Evolutionary conservation across 2,797 vertebrate genomes (phyloP).

Genomic region (Gambusia yucatana): DNA sequence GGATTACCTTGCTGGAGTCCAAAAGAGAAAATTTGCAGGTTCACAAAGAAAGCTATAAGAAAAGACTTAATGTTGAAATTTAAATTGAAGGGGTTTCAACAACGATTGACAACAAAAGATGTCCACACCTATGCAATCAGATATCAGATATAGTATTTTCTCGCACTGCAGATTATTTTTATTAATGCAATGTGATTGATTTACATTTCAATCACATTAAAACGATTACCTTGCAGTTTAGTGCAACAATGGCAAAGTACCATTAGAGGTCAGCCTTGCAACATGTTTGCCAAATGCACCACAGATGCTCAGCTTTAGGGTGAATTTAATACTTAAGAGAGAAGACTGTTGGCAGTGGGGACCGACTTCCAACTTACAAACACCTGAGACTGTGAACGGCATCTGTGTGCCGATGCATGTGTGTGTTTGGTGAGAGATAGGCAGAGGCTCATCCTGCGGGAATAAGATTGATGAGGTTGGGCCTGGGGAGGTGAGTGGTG

Average conservation of each 20-base stretch:
- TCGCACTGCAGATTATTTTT: neutral
- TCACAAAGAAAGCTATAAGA: neutral
- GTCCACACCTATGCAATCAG: neutral
- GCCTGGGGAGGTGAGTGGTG: constrained; percentile 68
- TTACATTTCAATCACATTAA: neutral
- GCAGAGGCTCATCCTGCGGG: constrained; percentile 52
- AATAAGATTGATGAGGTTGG: constrained; percentile 77
- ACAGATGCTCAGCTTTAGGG: constrained; percentile 39
- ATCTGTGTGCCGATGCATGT: constrained; percentile 21
- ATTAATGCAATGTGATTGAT: neutral
- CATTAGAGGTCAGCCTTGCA: constrained; percentile 69
- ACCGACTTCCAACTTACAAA: constrained; percentile 56
- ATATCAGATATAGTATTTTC: neutral
- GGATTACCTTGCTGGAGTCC: neutral
- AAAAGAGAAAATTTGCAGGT: neutral
- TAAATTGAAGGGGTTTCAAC: neutral
- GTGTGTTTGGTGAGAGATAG: constrained; percentile 30
- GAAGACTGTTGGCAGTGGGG: constrained; percentile 48
- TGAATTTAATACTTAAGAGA: constrained; percentile 51
- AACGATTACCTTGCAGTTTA: no score
- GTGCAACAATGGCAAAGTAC: constrained; percentile 21
- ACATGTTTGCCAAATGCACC: constrained; percentile 18
- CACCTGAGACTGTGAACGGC: constrained; percentile 52
- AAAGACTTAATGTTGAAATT: neutral
- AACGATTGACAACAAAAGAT: neutral